A percentile compares a stretch with the other conserved stretches of the same genome.
phyloP scores from a whole-genome alignment of 37 sponge, comb jelly and placozoan species.

The Petrosia ficiformis region DNA sequence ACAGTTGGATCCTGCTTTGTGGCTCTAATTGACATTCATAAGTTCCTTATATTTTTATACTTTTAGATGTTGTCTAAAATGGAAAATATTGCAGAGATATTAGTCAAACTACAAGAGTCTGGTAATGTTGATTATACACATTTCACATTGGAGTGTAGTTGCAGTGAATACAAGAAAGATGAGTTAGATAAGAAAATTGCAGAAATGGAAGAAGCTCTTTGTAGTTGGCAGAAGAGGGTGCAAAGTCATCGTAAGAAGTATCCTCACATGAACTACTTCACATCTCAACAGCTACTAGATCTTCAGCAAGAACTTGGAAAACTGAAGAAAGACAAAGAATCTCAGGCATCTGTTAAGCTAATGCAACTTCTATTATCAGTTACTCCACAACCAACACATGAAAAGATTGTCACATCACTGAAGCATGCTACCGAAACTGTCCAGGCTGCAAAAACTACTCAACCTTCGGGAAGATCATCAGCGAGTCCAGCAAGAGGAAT shows the following conservation, averaged over 20 bases:
- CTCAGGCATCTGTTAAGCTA: not conserved
- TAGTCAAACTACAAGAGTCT: slow-evolving; percentile 35
- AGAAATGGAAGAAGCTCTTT: slow-evolving; percentile 38
- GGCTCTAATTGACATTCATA: not conserved
- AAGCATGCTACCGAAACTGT: not conserved
- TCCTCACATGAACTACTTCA: slow-evolving; percentile 71
- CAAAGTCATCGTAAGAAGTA: slow-evolving; percentile 14
- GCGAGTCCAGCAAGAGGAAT: no score
- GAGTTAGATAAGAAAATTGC: slow-evolving; percentile 28
- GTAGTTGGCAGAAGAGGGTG: slow-evolving; percentile 21
- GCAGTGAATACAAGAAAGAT: not conserved
- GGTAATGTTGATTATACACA: slow-evolving; percentile 46
- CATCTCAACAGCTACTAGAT: slow-evolving; percentile 52
- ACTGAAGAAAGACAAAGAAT: slow-evolving; percentile 8
- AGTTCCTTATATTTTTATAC: not conserved
- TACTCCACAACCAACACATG: not conserved
- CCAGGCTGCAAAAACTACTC: not conserved
- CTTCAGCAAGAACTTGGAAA: slow-evolving; percentile 47
- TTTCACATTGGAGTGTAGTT: slow-evolving; percentile 12
- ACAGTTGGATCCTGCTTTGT: not conserved
- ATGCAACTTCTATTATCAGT: not conserved
- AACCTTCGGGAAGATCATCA: not conserved
- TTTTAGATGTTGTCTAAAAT: slow-evolving; percentile 37
- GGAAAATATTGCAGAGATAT: slow-evolving; percentile 32
- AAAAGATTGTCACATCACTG: not conserved